Evolutionary conservation across 1,140 invertebrate species (phyloP), one percentile per base, ranked within the genome.

Genomic region (Melipona quadrifasciata): DNA sequence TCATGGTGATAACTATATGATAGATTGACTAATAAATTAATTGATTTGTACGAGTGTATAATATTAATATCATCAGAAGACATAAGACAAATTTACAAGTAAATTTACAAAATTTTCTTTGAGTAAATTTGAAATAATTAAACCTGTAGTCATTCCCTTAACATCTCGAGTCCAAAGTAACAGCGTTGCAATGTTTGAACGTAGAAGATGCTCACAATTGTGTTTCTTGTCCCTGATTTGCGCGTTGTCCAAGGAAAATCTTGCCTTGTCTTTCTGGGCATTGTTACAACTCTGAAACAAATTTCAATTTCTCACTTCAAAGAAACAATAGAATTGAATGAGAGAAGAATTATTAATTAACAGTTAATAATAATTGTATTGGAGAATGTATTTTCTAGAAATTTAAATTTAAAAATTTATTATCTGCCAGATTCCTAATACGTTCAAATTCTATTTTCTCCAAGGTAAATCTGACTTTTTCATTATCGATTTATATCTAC

Each of bases 111-210:
- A 47, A 47, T 8, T 47, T 47, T 47, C 6, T 47, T 31, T 24
- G 34, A 5, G 27, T 53, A 24, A 53, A 64, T 55, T n/a, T 53
- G 58, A 14, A 61, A 27, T 31, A 77, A 14, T 0, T 16, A 21
- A 31, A 93, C 92, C 89, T 74, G 76, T 93, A 0, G 87, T 81
- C 91, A 92, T 93, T 73, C 82, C 76, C 70, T 74, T 91, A 6
- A 51, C 24, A 10, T 88, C 67, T 31, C 73, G 80, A 73, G 91
- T 86, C 92, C 92, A 93, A 0, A 76, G 71, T 11, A 93, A 64
- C 11, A 93, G 19, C 0, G 81, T 64, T 3, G 1, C 70, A 5
- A 92, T 75, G 51, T 87, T 91, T 0, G 86, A 71, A 47, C 74
- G 72, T 16, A 93, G 55, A 3, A 75, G 74, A 58, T 61, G 80